Percentiles rank a stretch among this genome's conserved stretches.
Evolutionary conservation across 2,797 vertebrate genomes (phyloP).

Genomic region (Galaxias olidus): DNA sequence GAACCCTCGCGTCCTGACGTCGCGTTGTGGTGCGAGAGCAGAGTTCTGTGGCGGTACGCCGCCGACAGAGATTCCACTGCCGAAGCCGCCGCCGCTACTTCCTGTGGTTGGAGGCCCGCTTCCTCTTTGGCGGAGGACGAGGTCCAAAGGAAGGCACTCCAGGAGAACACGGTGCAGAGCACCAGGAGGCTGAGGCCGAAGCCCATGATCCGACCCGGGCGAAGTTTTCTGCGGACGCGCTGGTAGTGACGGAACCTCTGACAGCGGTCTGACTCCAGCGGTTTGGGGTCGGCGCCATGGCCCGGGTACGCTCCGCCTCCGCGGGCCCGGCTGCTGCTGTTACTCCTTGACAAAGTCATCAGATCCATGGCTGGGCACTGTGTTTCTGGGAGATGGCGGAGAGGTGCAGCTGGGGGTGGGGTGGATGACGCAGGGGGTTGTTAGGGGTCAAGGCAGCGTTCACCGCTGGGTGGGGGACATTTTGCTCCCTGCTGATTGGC

Average conservation of each 20-base stretch:
- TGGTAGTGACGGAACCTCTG: conserved; percentile 62
- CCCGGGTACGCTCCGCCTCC: no score
- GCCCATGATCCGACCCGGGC: conserved; percentile 82
- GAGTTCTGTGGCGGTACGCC: conserved; percentile 81
- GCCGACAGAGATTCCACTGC: conserved; percentile 22
- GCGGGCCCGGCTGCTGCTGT: no score
- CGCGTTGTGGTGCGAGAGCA: conserved; percentile 80
- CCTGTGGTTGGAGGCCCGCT: neutral
- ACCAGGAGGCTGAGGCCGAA: conserved; percentile 83
- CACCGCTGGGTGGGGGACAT: conserved; percentile 61
- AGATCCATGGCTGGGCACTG: conserved; percentile 59
- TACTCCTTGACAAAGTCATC: conserved; percentile 46
- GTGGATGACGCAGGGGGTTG: conserved; percentile 45
- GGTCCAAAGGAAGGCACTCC: conserved; percentile 88
- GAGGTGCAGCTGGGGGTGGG: conserved; percentile 37
- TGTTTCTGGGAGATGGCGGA: conserved; percentile 34
- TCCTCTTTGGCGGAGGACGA: no score
- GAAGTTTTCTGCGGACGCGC: conserved; percentile 85
- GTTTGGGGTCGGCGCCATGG: no score
- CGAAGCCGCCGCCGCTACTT: conserved; percentile 11
- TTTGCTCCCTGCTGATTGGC: conserved; percentile 45
- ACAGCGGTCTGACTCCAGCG: conserved; percentile 39
- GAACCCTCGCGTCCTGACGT: conserved; percentile 55
- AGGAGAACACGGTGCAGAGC: conserved; percentile 83
- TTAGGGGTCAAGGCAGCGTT: conserved; percentile 26